These are phyloP conservation scores for Drosophila quasianomalipes DNA, from an alignment of 2,888 invertebrate species.

Conservation along the genomic window DNA sequence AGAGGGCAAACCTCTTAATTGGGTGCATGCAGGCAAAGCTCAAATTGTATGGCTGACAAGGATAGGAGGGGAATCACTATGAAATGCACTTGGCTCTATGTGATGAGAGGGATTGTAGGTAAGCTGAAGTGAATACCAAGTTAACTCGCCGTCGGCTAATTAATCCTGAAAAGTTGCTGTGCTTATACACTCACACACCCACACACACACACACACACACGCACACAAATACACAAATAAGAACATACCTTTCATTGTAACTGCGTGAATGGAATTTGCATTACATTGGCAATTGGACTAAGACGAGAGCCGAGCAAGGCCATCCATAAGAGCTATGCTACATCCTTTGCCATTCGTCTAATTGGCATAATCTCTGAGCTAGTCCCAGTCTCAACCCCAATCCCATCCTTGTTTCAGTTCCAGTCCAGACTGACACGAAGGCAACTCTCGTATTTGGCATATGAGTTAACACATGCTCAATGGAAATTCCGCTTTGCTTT, in stretches of 20 bases:
- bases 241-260: constrained; percentile 21
- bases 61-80: constrained; percentile 8
- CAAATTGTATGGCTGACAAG: constrained; percentile 53
- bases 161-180: constrained; percentile 74
- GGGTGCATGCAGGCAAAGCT: constrained; percentile 79
- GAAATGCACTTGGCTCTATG: constrained; percentile 37
- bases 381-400: background rate
- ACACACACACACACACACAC: background rate
- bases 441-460: constrained; percentile 31
- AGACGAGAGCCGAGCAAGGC: constrained; percentile 54
- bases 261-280: constrained; percentile 65
- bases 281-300: constrained; percentile 72
- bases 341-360: constrained; percentile 43
- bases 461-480: constrained; percentile 70
- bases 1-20: constrained; percentile 72
- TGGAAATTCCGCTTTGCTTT: constrained; percentile 66
- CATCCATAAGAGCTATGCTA: constrained; percentile 27
- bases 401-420: background rate
- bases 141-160: constrained; percentile 79
- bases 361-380: constrained; percentile 47
- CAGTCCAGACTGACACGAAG: background rate
- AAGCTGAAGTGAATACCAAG: constrained; percentile 55
- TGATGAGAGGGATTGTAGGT: constrained; percentile 32
- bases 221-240: background rate
- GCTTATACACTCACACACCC: constrained; percentile 35